These are phyloP conservation scores for Stichodactyla helianthus DNA, from an alignment of 64 coral and sea anemone genomes.

Conservation along the genomic window DNA sequence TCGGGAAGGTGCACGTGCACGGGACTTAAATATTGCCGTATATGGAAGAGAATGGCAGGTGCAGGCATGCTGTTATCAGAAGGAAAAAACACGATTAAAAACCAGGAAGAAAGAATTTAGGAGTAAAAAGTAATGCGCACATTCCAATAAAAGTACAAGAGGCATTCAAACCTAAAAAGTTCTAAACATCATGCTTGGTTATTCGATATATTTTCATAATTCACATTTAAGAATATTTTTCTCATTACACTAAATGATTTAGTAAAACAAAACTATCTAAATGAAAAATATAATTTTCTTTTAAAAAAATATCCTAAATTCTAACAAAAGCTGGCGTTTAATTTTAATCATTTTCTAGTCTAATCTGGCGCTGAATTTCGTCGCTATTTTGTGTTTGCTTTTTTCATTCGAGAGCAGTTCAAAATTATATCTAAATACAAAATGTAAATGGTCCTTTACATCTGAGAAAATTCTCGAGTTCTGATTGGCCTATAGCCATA, in stretches of 20 bases:
- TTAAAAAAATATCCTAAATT: background rate
- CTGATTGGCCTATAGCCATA: background rate
- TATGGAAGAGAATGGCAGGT: background rate
- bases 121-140: background rate
- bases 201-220: background rate
- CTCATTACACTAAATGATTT: background rate
- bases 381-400: background rate
- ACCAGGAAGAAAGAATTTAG: background rate
- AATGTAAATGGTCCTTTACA: background rate
- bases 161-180: background rate
- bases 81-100: background rate
- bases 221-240: background rate
- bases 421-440: background rate
- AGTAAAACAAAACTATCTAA: background rate
- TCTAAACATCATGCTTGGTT: background rate
- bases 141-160: background rate
- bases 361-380: background rate
- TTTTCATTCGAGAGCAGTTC: slow-evolving; percentile 5
- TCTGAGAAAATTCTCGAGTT: background rate
- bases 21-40: background rate
- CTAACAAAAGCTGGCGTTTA: background rate
- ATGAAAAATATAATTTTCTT: background rate
- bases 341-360: background rate
- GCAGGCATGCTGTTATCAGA: background rate
- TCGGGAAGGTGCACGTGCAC: background rate